Evolutionary conservation across 2,888 invertebrate genomes (phyloP), one percentile per base, ranked within the genome.

Genomic region (Seira ritae): DNA sequence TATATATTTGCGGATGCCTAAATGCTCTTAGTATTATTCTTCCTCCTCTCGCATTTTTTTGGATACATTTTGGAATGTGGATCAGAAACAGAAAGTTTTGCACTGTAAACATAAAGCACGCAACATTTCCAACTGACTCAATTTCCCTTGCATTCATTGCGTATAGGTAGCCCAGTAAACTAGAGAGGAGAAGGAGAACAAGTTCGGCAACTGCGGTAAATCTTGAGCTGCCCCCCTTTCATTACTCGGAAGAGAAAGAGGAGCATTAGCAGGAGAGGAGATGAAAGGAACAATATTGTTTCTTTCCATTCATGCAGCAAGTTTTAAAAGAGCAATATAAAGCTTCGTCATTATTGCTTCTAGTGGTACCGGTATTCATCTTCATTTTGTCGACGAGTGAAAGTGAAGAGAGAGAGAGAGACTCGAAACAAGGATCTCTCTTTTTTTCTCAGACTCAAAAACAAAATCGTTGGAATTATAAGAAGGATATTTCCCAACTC

Each of bases 341-440:
- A n/a, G 50, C 17, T 50, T 15, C 20, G 66, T 22, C 67, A 67
- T 79, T 71, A 72, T 72, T 79, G 73, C 68, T 65, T 71, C 65
- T 67, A 71, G 75, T n/a, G 50, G 50, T 71, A 69, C 81, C 75
- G 66, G 81, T 76, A 81, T 81, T 76, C 76, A 81, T 81, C 81
- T 81, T 81, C 81, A 81, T 81, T 81, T 81, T 42, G 24, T n/a
- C 50, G 31, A 31, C 50, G 50, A 50, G 50, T 50, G 50, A 50
- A 50, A 50, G 50, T 31, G 31, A 31, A 31, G 31, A 31, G 31
- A 31, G 31, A 31, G 31, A n/a, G 50, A 50, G 15, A 50, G 3
- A n/a, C 15, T 50, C 15, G 50, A 50, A 50, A 50, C 6, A n/a
- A 50, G 50, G 12, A 50, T 1, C 50, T 2, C 12, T 50, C 3